A percentile compares a stretch with the other conserved stretches of the same genome.
These are phyloP conservation scores for Noctua comes DNA, from an alignment of 2,888 invertebrate genomes.

Conservation along the genomic window DNA sequence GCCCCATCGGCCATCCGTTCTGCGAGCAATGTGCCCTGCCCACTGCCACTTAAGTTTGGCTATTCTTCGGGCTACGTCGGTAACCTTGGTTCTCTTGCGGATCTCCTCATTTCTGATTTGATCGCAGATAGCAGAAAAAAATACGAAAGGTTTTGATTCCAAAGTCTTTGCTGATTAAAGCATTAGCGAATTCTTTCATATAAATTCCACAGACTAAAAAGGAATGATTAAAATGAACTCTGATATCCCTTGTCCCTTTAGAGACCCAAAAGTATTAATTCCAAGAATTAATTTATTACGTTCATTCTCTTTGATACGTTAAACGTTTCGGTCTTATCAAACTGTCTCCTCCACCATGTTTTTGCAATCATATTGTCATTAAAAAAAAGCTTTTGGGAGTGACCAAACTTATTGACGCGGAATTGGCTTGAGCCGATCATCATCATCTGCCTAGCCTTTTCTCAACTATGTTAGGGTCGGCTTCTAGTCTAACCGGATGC, in stretches of 20 bases:
- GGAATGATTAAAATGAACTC: not conserved
- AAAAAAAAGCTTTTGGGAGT: not conserved
- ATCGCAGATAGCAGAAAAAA: not conserved
- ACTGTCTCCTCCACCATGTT: not conserved
- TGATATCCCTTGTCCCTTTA: not conserved
- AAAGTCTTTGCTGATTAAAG: not conserved
- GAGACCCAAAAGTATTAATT: constrained; percentile 5
- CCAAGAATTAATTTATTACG: not conserved
- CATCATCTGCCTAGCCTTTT: too few relatives aligned
- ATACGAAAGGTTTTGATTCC: not conserved
- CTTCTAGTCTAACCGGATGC: too few relatives aligned
- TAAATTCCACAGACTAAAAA: not conserved
- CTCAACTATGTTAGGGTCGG: too few relatives aligned
- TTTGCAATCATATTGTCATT: constrained; percentile 7
- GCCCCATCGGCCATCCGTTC: too few relatives aligned
- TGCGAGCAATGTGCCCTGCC: too few relatives aligned
- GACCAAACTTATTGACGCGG: not conserved
- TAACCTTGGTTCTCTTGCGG: too few relatives aligned
- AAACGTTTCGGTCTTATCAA: not conserved
- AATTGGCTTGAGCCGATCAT: not conserved
- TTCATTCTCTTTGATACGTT: not conserved
- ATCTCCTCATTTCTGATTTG: too few relatives aligned
- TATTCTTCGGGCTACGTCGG: too few relatives aligned
- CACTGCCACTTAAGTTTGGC: too few relatives aligned
- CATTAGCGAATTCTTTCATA: constrained; percentile 1